Evolutionary conservation across 2,113 vertebrate species (phyloP).

Genomic region (Aramus guarauna): DNA sequence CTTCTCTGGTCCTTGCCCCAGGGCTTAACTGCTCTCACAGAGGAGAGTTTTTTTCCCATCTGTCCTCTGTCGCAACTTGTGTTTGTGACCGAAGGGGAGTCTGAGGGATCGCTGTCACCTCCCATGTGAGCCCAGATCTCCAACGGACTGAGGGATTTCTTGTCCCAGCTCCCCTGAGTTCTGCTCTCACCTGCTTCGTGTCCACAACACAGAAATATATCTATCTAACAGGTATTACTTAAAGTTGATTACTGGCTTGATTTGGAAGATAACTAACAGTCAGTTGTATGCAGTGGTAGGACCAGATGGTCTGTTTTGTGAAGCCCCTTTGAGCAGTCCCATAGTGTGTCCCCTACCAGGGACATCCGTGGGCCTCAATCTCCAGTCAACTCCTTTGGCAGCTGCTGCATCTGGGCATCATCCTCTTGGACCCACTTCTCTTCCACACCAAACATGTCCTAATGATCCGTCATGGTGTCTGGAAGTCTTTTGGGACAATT

Average conservation of each 20-base stretch:
- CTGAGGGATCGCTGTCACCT: fast-evolving
- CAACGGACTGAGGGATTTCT: neutral
- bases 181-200: neutral
- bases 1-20: neutral
- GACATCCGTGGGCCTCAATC: fast-evolving
- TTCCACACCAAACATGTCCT: neutral
- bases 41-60: neutral
- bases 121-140: fast-evolving
- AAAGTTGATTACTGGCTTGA: neutral
- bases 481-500: neutral
- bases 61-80: neutral
- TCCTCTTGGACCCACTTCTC: neutral
- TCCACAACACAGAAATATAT: neutral
- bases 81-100: neutral
- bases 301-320: neutral
- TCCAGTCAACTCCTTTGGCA: neutral
- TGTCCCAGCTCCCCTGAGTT: neutral
- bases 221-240: neutral
- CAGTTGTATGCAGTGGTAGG: neutral
- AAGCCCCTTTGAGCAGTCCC: neutral
- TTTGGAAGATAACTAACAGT: neutral
- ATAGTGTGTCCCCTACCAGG: neutral
- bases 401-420: neutral
- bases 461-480: fast-evolving
- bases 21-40: fast-evolving